phyloP scores from a whole-genome alignment of 2,888 invertebrate species.

The Drosophila multiciliata region DNA sequence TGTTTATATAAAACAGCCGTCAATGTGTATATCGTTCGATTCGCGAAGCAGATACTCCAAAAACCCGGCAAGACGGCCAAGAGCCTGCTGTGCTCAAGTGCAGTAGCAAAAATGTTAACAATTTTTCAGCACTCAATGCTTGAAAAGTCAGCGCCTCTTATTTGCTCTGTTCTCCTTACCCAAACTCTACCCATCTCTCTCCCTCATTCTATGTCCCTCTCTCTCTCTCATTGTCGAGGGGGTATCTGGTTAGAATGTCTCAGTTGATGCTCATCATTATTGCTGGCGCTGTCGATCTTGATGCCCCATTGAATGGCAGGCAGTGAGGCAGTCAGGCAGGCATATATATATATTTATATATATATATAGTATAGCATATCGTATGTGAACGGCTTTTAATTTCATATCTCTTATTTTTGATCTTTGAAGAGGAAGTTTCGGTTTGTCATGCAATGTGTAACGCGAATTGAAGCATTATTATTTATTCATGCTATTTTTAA shows the following conservation, averaged over 20 bases:
- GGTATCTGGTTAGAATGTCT: slow-evolving; percentile 64
- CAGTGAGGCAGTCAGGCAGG: slow-evolving; percentile 12
- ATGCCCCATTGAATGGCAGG: slow-evolving; percentile 45
- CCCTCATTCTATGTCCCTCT: background rate
- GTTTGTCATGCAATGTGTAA: background rate
- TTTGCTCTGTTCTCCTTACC: slow-evolving; percentile 14
- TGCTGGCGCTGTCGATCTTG: slow-evolving; percentile 66
- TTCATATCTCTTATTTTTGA: slow-evolving; percentile 44
- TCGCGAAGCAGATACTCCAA: slow-evolving; percentile 8
- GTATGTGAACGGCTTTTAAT: slow-evolving; percentile 74
- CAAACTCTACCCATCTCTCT: background rate
- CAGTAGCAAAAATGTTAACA: slow-evolving; percentile 80
- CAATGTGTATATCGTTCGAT: slow-evolving; percentile 8
- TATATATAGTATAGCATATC: slow-evolving; percentile 6
- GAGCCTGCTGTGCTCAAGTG: slow-evolving; percentile 62
- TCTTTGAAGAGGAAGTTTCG: background rate
- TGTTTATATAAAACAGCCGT: background rate
- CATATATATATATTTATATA: background rate
- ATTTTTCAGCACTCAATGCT: slow-evolving; percentile 76
- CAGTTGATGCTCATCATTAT: slow-evolving; percentile 54
- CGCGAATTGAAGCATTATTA: background rate
- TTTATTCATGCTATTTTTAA: background rate
- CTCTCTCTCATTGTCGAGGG: background rate
- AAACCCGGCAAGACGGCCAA: slow-evolving; percentile 18
- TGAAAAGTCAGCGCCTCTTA: slow-evolving; percentile 74